A percentile compares a stretch with the other conserved stretches of the same genome.
phyloP scores from a whole-genome alignment of 2,113 vertebrate genomes.

The Dunckerocampus dactyliophorus region DNA sequence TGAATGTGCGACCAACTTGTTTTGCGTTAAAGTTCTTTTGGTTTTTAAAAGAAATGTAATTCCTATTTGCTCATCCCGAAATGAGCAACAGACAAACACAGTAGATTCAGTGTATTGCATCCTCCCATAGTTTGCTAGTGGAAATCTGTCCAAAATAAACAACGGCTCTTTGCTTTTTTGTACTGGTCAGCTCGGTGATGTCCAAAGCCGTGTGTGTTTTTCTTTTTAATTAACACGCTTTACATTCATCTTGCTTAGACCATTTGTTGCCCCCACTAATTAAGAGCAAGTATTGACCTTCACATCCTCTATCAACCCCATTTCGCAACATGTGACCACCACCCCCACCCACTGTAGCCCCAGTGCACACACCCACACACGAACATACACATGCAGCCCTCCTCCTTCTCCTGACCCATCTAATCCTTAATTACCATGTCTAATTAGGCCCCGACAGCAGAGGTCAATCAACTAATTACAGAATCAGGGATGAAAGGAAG shows the following conservation, averaged over 20 bases:
- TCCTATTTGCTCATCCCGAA: constrained; percentile 19
- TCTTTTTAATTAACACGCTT: constrained; percentile 57
- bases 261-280: constrained; percentile 41
- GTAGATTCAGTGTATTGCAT: constrained; percentile 22
- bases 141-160: too few relatives aligned
- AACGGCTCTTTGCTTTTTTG: constrained; percentile 26
- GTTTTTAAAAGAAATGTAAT: background rate
- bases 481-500: constrained; percentile 61
- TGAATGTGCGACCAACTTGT: too few relatives aligned
- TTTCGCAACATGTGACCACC: constrained; percentile 27
- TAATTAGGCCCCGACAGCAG: constrained; percentile 70
- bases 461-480: constrained; percentile 73
- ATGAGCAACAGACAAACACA: constrained; percentile 18
- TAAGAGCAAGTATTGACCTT: constrained; percentile 50
- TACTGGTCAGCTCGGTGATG: constrained; percentile 45
- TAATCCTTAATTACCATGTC: constrained; percentile 71
- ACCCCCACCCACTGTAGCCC: constrained; percentile 13
- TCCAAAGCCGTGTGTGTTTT: constrained; percentile 33
- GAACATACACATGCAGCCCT: constrained; percentile 12
- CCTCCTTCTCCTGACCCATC: constrained; percentile 48
- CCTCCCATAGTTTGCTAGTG: too few relatives aligned
- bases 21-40: too few relatives aligned
- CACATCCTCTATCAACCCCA: constrained; percentile 43
- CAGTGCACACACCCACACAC: constrained; percentile 7
- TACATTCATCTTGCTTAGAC: constrained; percentile 42